These are phyloP conservation scores for Eretmochelys imbricata DNA, from an alignment of 2,113 vertebrate species.

Conservation along the genomic window DNA sequence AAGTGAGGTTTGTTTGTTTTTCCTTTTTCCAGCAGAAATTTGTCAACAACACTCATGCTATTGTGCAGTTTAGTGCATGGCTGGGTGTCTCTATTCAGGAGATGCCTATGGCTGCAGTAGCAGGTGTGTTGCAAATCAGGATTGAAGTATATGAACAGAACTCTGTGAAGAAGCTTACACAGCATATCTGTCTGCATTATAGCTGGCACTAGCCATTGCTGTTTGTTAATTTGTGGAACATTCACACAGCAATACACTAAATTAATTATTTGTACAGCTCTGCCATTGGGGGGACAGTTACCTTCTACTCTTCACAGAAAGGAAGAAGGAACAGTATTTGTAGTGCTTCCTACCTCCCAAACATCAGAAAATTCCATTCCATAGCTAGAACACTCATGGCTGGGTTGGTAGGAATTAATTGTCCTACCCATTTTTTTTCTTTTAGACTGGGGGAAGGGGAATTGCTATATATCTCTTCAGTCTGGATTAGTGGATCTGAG, in stretches of 20 bases:
- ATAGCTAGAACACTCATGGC: not conserved
- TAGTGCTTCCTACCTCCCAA: not conserved
- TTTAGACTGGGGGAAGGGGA: not conserved
- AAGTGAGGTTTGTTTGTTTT: not conserved
- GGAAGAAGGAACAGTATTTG: not conserved
- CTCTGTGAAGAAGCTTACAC: not conserved
- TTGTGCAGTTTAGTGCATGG: not conserved
- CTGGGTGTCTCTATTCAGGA: not conserved
- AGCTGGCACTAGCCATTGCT: not conserved
- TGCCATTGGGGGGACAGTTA: not conserved
- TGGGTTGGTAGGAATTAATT: conserved; percentile 14
- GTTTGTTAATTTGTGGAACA: not conserved
- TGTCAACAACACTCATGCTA: not conserved
- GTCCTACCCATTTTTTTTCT: not conserved
- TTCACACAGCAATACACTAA: not conserved
- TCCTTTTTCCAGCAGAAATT: not conserved
- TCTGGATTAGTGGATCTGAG: conserved; percentile 64
- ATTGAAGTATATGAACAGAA: not conserved
- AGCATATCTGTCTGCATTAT: not conserved
- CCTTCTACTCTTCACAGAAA: not conserved
- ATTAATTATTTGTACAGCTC: not conserved
- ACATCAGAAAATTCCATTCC: not conserved
- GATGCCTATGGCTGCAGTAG: not conserved
- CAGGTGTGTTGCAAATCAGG: not conserved
- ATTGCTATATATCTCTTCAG: conserved; percentile 45